phyloP scores from a whole-genome alignment of 2,888 invertebrate species.

The Ormyrus nitidulus region DNA sequence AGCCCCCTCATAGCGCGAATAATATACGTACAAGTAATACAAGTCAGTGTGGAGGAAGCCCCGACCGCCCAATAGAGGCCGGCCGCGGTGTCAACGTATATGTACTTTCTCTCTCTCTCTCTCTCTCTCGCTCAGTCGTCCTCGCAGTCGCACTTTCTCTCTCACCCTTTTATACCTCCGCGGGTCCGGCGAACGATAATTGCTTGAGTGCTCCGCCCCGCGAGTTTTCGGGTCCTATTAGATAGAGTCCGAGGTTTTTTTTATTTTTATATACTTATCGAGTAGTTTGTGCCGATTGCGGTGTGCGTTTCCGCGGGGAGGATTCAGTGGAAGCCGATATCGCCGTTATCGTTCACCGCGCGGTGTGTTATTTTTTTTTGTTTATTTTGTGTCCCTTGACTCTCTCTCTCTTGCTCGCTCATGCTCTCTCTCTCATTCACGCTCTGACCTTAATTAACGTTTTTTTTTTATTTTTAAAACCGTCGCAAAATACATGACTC shows the following conservation, averaged over 20 bases:
- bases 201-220: neutral
- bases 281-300: too few relatives aligned
- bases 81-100: constrained; percentile 59
- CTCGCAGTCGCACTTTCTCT: constrained; percentile 47
- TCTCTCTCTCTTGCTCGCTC: constrained; percentile 36
- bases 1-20: neutral
- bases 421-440: constrained; percentile 14
- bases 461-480: constrained; percentile 71
- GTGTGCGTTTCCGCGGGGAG: too few relatives aligned
- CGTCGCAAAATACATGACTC: constrained; percentile 74
- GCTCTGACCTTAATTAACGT: constrained; percentile 55
- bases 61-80: constrained; percentile 58
- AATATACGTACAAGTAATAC: constrained; percentile 40
- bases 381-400: too few relatives aligned
- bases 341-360: constrained; percentile 48
- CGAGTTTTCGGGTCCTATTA: too few relatives aligned
- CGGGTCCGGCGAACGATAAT: constrained; percentile 49
- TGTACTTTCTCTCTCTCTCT: constrained; percentile 26
- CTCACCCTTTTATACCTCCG: constrained; percentile 23
- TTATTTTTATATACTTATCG: too few relatives aligned
- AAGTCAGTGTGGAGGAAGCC: constrained; percentile 59
- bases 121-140: constrained; percentile 55
- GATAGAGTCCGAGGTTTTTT: too few relatives aligned
- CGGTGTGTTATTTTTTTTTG: constrained; percentile 10
- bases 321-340: too few relatives aligned